These are phyloP conservation scores for Sardina pilchardus DNA, from an alignment of 2,113 vertebrate species.

Conservation along the genomic window DNA sequence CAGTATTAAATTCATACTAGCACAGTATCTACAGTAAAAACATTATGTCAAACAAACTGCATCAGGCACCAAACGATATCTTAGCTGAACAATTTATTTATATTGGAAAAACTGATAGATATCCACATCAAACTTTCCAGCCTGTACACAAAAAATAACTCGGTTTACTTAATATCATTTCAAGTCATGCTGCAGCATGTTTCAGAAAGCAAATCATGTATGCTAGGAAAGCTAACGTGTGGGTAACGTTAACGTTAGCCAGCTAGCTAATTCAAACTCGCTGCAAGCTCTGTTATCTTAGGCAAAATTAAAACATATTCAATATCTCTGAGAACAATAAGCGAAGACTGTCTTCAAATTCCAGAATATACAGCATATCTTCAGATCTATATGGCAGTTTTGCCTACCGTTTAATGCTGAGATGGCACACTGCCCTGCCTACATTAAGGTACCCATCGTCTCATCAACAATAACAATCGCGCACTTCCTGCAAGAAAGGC, in stretches of 20 bases:
- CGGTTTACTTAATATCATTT: neutral
- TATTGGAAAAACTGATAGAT: neutral
- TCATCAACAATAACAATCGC: neutral
- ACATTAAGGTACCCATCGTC: neutral
- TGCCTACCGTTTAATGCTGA: constrained; percentile 7
- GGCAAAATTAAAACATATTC: neutral
- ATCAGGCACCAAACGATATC: neutral
- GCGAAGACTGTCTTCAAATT: neutral
- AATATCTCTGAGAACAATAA: neutral
- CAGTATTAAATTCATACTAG: too few relatives aligned
- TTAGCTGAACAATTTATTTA: neutral
- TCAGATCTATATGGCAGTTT: neutral
- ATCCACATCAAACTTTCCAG: neutral
- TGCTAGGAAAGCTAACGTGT: too few relatives aligned
- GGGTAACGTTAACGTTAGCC: neutral
- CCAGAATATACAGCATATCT: neutral
- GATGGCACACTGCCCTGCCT: neutral
- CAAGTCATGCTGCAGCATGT: neutral
- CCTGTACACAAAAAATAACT: neutral
- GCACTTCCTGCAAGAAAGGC: neutral
- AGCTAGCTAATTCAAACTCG: neutral
- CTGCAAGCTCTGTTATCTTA: neutral
- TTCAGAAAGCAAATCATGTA: neutral
- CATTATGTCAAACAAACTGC: too few relatives aligned
- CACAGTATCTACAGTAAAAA: too few relatives aligned